These are phyloP conservation scores for Melanaphis sacchari DNA, from an alignment of 1,140 invertebrate genomes.

Conservation along the genomic window DNA sequence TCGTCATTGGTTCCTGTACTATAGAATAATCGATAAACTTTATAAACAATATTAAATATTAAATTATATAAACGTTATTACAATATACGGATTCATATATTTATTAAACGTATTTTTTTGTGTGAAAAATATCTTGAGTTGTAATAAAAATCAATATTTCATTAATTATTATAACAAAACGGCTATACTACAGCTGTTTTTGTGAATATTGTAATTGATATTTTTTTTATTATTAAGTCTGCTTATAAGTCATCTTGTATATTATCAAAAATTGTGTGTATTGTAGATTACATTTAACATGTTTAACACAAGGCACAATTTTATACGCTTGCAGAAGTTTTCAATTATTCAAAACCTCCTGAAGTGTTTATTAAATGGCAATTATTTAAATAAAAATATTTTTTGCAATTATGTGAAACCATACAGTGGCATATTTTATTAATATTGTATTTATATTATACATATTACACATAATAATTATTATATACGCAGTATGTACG, in stretches of 20 bases:
- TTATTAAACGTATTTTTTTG: too few species aligned
- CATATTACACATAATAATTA: too few species aligned
- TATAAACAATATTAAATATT: too few species aligned
- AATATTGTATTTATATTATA: too few species aligned
- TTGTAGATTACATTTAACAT: background rate
- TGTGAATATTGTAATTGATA: background rate
- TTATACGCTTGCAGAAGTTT: background rate
- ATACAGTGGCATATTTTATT: background rate
- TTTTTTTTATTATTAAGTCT: background rate
- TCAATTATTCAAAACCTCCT: background rate
- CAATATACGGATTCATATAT: too few species aligned
- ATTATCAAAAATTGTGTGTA: background rate
- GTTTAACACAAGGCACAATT: background rate
- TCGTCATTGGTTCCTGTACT: too few species aligned
- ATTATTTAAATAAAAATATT: background rate
- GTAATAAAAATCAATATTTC: background rate
- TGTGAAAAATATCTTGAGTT: background rate
- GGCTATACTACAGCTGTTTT: too few species aligned
- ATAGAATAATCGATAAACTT: too few species aligned
- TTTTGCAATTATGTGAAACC: background rate
- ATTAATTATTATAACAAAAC: background rate
- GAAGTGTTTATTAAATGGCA: constrained; percentile 1
- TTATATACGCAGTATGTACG: background rate
- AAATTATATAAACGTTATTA: too few species aligned
- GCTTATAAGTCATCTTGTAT: background rate